Base-by-base conservation (phyloP, 2,888 invertebrate species). In the Lumbricus terrestris region DNA sequence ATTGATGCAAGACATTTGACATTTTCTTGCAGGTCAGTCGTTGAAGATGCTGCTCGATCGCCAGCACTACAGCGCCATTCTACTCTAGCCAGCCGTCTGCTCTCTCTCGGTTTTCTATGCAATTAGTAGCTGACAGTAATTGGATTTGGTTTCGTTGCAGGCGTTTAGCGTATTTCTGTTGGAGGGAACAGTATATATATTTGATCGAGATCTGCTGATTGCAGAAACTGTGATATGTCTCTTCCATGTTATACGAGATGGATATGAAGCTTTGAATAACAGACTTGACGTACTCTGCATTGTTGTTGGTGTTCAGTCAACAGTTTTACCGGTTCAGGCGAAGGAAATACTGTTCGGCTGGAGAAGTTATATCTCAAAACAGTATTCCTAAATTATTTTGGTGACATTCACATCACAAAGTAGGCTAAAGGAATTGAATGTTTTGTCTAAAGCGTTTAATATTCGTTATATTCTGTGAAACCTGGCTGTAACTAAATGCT, bases 1-100 rank as follows among this genome's bases (percentile, higher is more conserved):
- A n/a, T n/a, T n/a, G n/a, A n/a, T n/a, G n/a, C n/a, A n/a, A n/a
- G n/a, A n/a, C n/a, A n/a, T n/a, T n/a, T 85, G 85, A 8, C 40
- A 13, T 3, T 37, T 88, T 34, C 11, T 91, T 92, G 23, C 91
- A 93, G 93, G 93, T 89, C 91, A 92, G 85, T 93, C 93, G 15
- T 90, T 93, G 90, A 91, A 92, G 89, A 92, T 92, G 92, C 90
- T 93, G 91, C 85, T 93, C 88, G 93, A 92, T 83, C 92, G 92
- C 18, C 92, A 93, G 54, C 92, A 93, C 88, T 93, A 92, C 90
- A 92, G 93, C 33, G 93, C 93, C 88, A 92, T 93, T 82, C 90
- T 93, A n/a, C 91, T 93, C 40, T 93, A 91, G 35, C 85, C 85
- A 35, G 34, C 85, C 15, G 34, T 23, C 35, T 18, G 20, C 33